These are phyloP conservation scores for Gastrophysa polygoni DNA, from an alignment of 2,888 invertebrate genomes.

Conservation along the genomic window DNA sequence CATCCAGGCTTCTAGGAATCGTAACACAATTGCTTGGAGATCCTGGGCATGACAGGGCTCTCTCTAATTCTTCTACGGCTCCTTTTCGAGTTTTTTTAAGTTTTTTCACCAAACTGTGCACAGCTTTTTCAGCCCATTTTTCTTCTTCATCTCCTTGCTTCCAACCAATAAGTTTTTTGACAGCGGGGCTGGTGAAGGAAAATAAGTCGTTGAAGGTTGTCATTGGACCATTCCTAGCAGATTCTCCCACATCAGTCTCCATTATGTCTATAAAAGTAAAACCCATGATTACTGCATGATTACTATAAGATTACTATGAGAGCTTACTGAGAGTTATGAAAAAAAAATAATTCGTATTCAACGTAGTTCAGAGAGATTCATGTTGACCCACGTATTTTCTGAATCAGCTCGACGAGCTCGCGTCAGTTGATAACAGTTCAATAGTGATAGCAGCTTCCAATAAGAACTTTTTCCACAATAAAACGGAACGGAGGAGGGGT, in stretches of 20 bases:
- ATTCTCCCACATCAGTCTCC: conserved; percentile 87
- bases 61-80: conserved; percentile 90
- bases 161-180: conserved; percentile 96
- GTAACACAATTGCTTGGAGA: conserved; percentile 98
- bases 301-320: no score
- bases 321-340: no score
- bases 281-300: not conserved
- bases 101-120: conserved; percentile 96
- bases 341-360: no score
- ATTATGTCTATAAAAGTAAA: conserved; percentile 59
- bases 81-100: conserved; percentile 95
- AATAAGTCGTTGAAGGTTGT: conserved; percentile 92
- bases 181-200: conserved; percentile 94
- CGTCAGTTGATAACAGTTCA: no score
- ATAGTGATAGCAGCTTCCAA: no score
- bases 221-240: conserved; percentile 87
- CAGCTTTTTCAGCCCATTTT: conserved; percentile 99
- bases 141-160: conserved; percentile 98
- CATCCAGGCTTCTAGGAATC: conserved; percentile 94
- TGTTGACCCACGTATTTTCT: no score
- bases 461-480: no score
- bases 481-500: no score
- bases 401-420: no score
- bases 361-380: no score
- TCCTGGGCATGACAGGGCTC: conserved; percentile 92